These are phyloP conservation scores for Mellivora capensis DNA, from an alignment of 2,113 vertebrate genomes.

Conservation along the genomic window DNA sequence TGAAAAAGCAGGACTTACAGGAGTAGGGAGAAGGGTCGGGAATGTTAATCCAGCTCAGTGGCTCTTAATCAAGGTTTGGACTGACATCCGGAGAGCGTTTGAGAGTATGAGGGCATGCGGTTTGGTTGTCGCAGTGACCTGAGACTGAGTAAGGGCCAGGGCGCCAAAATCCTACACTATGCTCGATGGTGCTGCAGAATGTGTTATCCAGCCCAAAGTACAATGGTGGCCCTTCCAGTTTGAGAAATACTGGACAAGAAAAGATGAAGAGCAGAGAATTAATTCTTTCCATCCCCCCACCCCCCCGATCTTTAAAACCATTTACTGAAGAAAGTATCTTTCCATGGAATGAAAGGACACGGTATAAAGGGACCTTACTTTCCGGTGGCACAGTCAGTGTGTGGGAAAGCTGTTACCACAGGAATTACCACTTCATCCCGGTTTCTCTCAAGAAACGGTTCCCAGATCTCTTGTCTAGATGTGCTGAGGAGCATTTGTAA, in stretches of 20 bases:
- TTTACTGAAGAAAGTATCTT: not conserved
- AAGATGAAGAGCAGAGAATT: not conserved
- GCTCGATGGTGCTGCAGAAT: not conserved
- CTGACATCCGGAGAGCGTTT: not conserved
- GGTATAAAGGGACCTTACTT: not conserved
- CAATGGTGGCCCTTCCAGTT: not conserved
- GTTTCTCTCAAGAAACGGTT: not conserved
- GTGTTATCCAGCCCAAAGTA: not conserved
- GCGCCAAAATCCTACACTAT: not conserved
- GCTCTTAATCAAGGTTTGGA: not conserved
- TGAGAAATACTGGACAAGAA: not conserved
- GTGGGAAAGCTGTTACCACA: not conserved
- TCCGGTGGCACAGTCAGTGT: not conserved
- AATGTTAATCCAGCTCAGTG: not conserved
- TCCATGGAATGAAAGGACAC: not conserved
- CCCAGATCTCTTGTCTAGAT: not conserved
- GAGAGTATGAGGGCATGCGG: not conserved
- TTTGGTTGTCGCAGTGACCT: not conserved
- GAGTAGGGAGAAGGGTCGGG: not conserved
- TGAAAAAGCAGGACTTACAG: not conserved
- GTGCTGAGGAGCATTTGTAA: not conserved
- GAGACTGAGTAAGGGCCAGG: not conserved
- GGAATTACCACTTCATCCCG: not conserved
- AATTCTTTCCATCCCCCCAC: not conserved
- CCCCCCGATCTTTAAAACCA: not conserved